Evolutionary conservation across 2,888 invertebrate genomes (phyloP), one percentile per base, ranked within the genome.

Genomic region (Troglohyphantes excavatus): DNA sequence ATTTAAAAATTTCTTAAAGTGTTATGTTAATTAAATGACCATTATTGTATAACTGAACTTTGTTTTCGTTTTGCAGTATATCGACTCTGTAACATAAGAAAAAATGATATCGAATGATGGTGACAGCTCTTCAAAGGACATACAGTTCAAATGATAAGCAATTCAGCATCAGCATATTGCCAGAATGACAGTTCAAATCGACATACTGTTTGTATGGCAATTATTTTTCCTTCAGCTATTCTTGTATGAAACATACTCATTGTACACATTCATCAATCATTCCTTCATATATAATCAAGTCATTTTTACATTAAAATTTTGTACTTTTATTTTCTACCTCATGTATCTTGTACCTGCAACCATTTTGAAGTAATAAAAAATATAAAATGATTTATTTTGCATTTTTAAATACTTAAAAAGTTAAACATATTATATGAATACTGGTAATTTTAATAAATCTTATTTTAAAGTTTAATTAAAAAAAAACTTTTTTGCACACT

Each of bases 321-420:
- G 17, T 53, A 53, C n/a, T n/a, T 53, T 53, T 53, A n/a, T 53
- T 53, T 53, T 53, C 53, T 53, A 53, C 53, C 53, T 53, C 53
- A 53, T 53, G 9, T n/a, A 53, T 11, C 9, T 53, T 53, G 53
- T 53, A 53, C 53, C 53, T 53, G n/a, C 5, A 53, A 53, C 2
- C 53, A 0, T n/a, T 53, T 53, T 53, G 13, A 53, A 53, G 0
- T 5, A 53, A 53, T 53, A 53, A 53, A 39, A 39, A 39, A 7
- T 39, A 39, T 39, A 39, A 39, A 39, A 39, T n/a, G n/a, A n/a
- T n/a, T n/a, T n/a, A n/a, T n/a, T n/a, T n/a, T n/a, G n/a, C n/a
- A n/a, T n/a, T n/a, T n/a, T n/a, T n/a, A n/a, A n/a, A n/a, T n/a
- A n/a, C n/a, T n/a, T n/a, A n/a, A n/a, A n/a, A n/a, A n/a, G n/a